These are phyloP conservation scores for Tubulanus polymorphus DNA, from an alignment of 2,888 invertebrate species.

Conservation along the genomic window DNA sequence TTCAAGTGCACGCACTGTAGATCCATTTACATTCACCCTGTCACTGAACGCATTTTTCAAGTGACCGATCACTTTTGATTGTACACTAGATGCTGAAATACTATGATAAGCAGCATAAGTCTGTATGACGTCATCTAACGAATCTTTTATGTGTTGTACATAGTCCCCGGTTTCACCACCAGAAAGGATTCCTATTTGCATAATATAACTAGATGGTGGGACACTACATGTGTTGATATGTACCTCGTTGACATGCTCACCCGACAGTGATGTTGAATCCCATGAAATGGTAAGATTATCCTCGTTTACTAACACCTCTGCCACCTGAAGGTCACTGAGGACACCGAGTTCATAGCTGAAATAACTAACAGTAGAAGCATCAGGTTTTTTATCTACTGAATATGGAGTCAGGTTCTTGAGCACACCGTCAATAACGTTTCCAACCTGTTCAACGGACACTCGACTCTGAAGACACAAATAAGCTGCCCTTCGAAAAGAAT, in stretches of 20 bases:
- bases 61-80: not conserved
- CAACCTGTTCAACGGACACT: not conserved
- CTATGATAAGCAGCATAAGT: not conserved
- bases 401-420: not conserved
- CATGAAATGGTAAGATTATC: not conserved
- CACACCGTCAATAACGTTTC: not conserved
- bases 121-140: not conserved
- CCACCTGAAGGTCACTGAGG: not conserved
- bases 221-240: not conserved
- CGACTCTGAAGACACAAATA: not conserved
- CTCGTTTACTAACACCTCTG: not conserved
- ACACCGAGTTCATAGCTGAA: not conserved
- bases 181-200: constrained; percentile 1
- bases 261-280: not conserved
- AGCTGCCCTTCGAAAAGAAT: not conserved
- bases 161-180: not conserved
- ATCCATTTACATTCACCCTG: not conserved
- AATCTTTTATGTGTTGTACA: not conserved
- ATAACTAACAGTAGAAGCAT: not conserved
- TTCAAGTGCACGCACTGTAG: not conserved
- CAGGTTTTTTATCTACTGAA: not conserved
- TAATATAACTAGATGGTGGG: not conserved
- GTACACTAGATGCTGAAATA: not conserved
- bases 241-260: not conserved
- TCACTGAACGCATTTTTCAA: not conserved